phyloP scores from a whole-genome alignment of 2,113 vertebrate species.

The Apteryx mantelli region DNA sequence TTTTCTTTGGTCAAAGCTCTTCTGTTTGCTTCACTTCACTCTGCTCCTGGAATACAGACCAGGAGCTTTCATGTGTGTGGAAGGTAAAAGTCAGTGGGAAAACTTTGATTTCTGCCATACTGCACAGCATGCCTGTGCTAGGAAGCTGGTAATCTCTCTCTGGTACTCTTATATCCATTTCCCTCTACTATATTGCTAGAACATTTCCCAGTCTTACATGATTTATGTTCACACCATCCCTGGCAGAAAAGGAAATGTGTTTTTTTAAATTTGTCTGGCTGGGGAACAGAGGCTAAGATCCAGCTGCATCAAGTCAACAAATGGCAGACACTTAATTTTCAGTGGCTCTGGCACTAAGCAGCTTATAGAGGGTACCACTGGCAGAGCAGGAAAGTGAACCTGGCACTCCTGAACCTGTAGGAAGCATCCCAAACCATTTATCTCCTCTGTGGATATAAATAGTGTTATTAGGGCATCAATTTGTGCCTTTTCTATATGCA shows the following conservation, averaged over 20 bases:
- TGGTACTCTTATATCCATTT: neutral
- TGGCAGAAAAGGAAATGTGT: neutral
- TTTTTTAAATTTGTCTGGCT: neutral
- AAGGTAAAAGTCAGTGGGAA: neutral
- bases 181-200: neutral
- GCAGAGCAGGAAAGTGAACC: neutral
- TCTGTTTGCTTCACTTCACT: neutral
- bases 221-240: neutral
- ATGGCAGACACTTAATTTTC: neutral
- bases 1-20: too few relatives aligned
- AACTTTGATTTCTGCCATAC: too few relatives aligned
- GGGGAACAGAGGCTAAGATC: neutral
- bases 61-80: neutral
- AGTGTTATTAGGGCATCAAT: neutral
- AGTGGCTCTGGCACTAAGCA: neutral
- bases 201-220: neutral
- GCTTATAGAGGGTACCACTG: neutral
- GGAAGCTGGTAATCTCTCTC: too few relatives aligned
- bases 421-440: neutral
- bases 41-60: neutral
- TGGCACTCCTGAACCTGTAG: neutral
- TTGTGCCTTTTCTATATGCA: neutral
- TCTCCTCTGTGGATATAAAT: neutral
- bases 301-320: neutral
- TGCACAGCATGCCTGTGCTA: too few relatives aligned